phyloP scores from a whole-genome alignment of 1,140 invertebrate species.

The Rhyzopertha dominica region DNA sequence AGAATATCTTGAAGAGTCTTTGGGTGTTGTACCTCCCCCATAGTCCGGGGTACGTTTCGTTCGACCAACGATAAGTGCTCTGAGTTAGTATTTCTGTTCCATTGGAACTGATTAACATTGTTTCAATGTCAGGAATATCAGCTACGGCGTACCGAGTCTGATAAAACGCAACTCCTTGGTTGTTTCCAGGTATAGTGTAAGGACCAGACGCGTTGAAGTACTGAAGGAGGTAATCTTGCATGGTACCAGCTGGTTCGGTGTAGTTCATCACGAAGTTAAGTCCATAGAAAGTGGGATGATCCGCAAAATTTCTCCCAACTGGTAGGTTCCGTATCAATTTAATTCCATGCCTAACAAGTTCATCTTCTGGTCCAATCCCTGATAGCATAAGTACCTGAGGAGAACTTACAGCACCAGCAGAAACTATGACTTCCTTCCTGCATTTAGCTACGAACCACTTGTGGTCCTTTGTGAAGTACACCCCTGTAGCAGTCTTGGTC shows the following conservation, averaged over 20 bases:
- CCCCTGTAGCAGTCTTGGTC: constrained; percentile 55
- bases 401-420: constrained; percentile 46
- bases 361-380: constrained; percentile 52
- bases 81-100: constrained; percentile 17
- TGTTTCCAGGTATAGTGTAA: constrained; percentile 14
- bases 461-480: constrained; percentile 50
- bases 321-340: constrained; percentile 49
- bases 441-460: constrained; percentile 42
- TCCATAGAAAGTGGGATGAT: constrained; percentile 77
- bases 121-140: constrained; percentile 22
- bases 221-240: constrained; percentile 13
- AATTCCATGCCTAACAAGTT: constrained; percentile 47
- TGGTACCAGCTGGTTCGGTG: constrained; percentile 7
- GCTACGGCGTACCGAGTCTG: constrained; percentile 11
- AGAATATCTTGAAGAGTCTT: too few species aligned
- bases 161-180: constrained; percentile 17
- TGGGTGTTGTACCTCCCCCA: constrained; percentile 21
- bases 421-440: constrained; percentile 56
- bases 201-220: constrained; percentile 16
- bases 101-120: constrained; percentile 19
- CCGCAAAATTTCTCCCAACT: constrained; percentile 77
- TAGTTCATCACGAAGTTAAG: constrained; percentile 56
- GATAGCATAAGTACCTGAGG: constrained; percentile 55
- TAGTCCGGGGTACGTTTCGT: constrained; percentile 23
- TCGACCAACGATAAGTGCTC: constrained; percentile 18